These are phyloP conservation scores for Crotalus viridis DNA, from an alignment of 2,113 vertebrate genomes.

Conservation along the genomic window DNA sequence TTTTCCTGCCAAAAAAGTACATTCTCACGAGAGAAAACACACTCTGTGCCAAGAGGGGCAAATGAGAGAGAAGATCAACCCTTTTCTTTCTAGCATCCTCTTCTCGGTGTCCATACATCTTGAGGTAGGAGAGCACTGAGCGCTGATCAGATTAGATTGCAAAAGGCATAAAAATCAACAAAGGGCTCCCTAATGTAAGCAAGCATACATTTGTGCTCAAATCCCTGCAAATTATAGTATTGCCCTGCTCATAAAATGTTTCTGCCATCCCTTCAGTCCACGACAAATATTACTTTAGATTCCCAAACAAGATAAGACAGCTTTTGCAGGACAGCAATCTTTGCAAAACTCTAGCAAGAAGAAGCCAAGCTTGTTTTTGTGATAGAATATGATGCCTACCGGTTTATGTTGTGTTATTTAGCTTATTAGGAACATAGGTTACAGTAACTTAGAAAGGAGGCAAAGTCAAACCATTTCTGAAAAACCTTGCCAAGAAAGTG, in stretches of 20 bases:
- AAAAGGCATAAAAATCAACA: neutral
- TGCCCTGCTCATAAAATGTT: neutral
- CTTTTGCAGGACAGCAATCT: neutral
- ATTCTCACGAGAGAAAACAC: neutral
- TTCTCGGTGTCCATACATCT: neutral
- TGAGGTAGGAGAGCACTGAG: neutral
- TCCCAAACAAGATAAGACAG: neutral
- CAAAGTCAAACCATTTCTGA: too few relatives aligned
- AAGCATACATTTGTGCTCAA: neutral
- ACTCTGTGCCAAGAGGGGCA: neutral
- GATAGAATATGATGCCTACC: neutral
- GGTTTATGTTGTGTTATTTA: neutral
- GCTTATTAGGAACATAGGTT: neutral
- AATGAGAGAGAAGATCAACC: neutral
- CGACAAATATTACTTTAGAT: neutral
- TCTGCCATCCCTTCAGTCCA: neutral
- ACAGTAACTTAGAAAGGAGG: neutral
- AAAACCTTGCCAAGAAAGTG: too few relatives aligned
- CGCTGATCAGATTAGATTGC: neutral
- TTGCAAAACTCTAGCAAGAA: neutral
- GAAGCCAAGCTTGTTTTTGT: neutral
- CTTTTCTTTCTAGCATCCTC: neutral
- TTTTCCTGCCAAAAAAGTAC: neutral
- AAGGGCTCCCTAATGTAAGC: neutral
- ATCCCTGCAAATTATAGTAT: neutral